Percentiles rank a stretch among this genome's conserved stretches.
Conservation (phyloP, 53 echinoderm and acorn worm genomes). For the Paelopatides confundens region DNA sequence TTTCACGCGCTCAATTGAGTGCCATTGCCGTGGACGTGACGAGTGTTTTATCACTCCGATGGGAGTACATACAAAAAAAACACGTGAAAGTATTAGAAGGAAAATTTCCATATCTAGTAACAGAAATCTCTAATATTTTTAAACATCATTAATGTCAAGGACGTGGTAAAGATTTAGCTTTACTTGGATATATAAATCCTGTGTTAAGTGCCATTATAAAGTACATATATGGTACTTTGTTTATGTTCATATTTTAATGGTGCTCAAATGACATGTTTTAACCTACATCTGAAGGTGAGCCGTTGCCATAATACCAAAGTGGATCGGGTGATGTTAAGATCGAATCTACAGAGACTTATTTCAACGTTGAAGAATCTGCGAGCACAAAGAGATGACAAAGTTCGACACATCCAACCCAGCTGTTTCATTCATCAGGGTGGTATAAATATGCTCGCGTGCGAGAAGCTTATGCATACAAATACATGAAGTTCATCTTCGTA, state of each 20-base stretch:
- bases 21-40: background rate
- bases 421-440: background rate
- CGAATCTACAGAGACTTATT: background rate
- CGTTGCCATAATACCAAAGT: background rate
- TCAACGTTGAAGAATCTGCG: background rate
- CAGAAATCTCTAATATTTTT: background rate
- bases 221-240: background rate
- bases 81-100: background rate
- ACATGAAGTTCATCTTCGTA: background rate
- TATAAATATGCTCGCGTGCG: background rate
- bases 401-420: background rate
- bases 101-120: background rate
- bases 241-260: background rate
- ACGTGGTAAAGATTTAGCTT: background rate
- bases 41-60: background rate
- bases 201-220: background rate
- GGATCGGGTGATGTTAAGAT: background rate
- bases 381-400: background rate
- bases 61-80: background rate
- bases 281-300: background rate
- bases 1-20: conserved; percentile 3
- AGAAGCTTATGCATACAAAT: background rate
- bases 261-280: background rate
- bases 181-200: no score
- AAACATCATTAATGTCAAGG: background rate